phyloP scores from a whole-genome alignment of 2,888 invertebrate genomes.

The Priocnemis perturbator region DNA sequence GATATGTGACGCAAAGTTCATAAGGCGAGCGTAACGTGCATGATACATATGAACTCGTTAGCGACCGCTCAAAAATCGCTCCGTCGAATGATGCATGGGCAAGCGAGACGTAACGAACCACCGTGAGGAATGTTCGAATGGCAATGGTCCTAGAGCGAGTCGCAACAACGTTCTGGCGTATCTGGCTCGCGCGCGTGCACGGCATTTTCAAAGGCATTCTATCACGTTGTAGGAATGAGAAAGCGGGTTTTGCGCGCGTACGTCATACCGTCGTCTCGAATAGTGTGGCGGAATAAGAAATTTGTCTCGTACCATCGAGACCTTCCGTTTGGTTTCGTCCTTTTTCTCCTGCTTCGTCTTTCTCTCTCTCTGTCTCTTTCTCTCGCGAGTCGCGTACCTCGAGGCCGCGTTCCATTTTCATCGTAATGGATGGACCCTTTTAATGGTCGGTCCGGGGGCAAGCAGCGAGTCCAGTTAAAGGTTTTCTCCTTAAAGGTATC shows the following conservation, averaged over 20 bases:
- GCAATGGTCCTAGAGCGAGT: no score
- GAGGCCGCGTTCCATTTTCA: constrained; percentile 56
- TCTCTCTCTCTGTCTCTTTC: constrained; percentile 14
- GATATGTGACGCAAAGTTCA: no score
- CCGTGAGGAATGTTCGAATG: no score
- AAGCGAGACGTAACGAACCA: no score
- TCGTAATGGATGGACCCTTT: constrained; percentile 57
- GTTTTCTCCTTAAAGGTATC: constrained; percentile 52
- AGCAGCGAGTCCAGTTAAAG: constrained; percentile 52
- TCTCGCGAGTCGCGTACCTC: constrained; percentile 31
- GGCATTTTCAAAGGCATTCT: no score
- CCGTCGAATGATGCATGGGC: no score
- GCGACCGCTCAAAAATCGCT: no score
- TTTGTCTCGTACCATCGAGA: constrained; percentile 5
- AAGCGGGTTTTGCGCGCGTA: not conserved
- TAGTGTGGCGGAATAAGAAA: constrained; percentile 1
- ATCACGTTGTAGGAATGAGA: no score
- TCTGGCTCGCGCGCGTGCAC: no score
- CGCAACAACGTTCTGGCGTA: no score
- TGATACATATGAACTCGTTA: not conserved
- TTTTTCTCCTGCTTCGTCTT: constrained; percentile 4
- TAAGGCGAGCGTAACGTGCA: not conserved
- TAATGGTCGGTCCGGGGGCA: constrained; percentile 45
- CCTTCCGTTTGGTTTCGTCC: not conserved
- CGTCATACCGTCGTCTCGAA: not conserved